Conservation (phyloP, 2,888 invertebrate genomes). For the Apomyelois bistriatella region DNA sequence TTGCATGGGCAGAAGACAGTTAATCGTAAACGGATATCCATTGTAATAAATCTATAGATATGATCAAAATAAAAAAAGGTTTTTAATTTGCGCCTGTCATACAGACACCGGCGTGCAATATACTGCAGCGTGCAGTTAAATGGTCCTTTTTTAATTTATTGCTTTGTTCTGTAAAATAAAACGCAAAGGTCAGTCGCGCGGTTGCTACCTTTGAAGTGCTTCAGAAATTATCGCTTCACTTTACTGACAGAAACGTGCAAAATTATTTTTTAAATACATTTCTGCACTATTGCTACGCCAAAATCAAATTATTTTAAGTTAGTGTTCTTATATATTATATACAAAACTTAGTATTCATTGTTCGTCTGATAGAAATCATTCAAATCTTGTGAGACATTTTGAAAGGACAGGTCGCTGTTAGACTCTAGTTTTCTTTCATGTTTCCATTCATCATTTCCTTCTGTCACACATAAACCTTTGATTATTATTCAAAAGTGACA, state of each 20-base stretch:
- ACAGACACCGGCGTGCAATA: neutral
- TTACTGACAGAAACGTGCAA: neutral
- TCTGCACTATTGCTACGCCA: too few species aligned
- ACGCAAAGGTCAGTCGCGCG: neutral
- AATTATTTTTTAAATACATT: neutral
- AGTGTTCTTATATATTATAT: too few species aligned
- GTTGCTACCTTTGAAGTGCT: neutral
- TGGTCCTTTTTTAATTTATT: neutral
- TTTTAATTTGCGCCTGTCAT: slow-evolving; percentile 11
- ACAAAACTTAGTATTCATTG: too few species aligned
- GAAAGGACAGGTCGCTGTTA: too few species aligned
- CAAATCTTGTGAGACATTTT: too few species aligned
- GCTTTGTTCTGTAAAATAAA: neutral
- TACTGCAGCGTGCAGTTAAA: neutral
- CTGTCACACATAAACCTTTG: too few species aligned
- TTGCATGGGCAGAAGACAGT: too few species aligned
- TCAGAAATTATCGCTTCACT: neutral
- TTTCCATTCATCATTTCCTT: too few species aligned
- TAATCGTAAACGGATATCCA: neutral
- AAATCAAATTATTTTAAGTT: too few species aligned
- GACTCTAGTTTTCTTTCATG: too few species aligned
- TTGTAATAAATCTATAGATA: neutral
- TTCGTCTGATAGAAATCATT: too few species aligned
- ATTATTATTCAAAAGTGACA: too few species aligned
- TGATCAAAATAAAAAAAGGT: neutral